Conservation (phyloP, 2,888 invertebrate species). For the Andrena bicolor region DNA sequence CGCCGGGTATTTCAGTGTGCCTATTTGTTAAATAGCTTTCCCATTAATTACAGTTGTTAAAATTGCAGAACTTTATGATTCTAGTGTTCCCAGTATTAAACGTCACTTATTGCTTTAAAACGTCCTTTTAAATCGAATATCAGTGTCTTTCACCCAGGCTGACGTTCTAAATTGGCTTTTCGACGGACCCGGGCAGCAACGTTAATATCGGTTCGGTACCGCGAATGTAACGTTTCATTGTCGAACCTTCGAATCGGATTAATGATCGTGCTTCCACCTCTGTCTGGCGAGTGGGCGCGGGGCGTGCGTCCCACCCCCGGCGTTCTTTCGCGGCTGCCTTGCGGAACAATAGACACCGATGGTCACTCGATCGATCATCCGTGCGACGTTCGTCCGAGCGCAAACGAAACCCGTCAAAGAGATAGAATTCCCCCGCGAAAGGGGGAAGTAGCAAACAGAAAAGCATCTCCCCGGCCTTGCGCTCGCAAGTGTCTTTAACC, state of each 20-base stretch:
- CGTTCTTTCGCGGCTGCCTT: slow-evolving; percentile 34
- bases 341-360: slow-evolving; percentile 35
- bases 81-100: not conserved
- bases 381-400: slow-evolving; percentile 10
- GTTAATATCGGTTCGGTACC: slow-evolving; percentile 27
- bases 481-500: slow-evolving; percentile 4
- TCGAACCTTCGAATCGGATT: slow-evolving; percentile 15
- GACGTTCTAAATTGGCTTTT: not conserved
- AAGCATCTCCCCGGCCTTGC: not conserved
- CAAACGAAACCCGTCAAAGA: not conserved
- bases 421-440: not conserved
- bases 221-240: not conserved
- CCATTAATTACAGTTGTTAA: too few relatives aligned
- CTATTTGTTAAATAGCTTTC: too few relatives aligned
- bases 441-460: not conserved
- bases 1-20: too few relatives aligned
- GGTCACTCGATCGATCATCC: slow-evolving; percentile 49
- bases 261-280: slow-evolving; percentile 46
- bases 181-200: not conserved
- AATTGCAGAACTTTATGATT: too few relatives aligned
- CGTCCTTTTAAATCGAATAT: not conserved
- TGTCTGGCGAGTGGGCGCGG: slow-evolving; percentile 42
- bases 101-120: not conserved
- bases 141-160: not conserved
- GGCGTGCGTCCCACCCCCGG: slow-evolving; percentile 47